A percentile compares a stretch with the other conserved stretches of the same genome.
phyloP scores from a whole-genome alignment of 2,888 invertebrate genomes.

The Netelia fuscicornis region DNA sequence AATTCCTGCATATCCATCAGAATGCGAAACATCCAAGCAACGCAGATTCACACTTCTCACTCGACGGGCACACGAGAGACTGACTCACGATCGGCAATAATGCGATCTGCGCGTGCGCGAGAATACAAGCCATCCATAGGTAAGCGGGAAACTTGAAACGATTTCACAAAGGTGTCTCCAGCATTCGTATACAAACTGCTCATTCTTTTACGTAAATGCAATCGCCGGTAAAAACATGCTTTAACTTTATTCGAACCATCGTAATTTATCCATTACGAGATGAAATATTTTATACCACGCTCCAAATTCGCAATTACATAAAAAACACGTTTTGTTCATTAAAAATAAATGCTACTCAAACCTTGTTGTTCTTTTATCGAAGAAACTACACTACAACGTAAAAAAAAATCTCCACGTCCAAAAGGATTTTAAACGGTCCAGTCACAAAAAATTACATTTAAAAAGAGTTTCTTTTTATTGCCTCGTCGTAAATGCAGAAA shows the following conservation, averaged over 20 bases:
- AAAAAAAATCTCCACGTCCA: too few relatives aligned
- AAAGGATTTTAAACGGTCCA: too few relatives aligned
- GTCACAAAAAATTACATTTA: neutral
- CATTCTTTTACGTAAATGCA: neutral
- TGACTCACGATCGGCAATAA: constrained; percentile 20
- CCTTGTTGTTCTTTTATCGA: too few relatives aligned
- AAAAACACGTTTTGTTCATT: too few relatives aligned
- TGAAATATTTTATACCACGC: too few relatives aligned
- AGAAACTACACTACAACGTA: too few relatives aligned
- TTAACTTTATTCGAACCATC: neutral
- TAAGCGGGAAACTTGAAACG: neutral
- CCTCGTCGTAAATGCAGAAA: neutral
- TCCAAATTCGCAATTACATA: too few relatives aligned
- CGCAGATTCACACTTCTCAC: neutral
- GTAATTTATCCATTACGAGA: neutral
- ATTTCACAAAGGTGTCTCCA: constrained; percentile 21
- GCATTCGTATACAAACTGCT: neutral
- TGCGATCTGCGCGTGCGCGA: neutral
- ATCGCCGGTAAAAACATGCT: neutral
- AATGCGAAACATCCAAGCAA: neutral
- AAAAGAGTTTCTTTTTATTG: neutral
- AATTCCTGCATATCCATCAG: neutral
- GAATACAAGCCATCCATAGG: neutral
- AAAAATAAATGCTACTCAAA: too few relatives aligned
- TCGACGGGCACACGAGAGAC: neutral